phyloP scores from a whole-genome alignment of 1,140 invertebrate species.

The Streblospio benedicti region DNA sequence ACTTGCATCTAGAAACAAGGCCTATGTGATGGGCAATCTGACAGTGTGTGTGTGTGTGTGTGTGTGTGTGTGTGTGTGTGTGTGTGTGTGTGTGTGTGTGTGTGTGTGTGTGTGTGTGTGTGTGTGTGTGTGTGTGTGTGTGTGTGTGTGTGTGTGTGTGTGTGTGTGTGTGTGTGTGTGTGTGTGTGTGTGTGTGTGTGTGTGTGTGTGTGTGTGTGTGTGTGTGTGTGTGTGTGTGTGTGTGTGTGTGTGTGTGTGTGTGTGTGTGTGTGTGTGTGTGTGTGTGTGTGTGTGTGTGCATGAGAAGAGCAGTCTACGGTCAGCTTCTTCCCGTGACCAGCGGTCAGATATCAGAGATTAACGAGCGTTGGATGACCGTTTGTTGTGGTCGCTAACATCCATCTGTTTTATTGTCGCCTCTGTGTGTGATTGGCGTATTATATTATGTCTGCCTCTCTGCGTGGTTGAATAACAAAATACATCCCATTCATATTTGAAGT shows the following conservation, averaged over 20 bases:
- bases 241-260: constrained; percentile 4
- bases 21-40: no score
- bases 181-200: constrained; percentile 4
- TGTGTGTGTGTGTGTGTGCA: constrained; percentile 2
- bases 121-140: constrained; percentile 4
- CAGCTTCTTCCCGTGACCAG: no score
- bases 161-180: constrained; percentile 4
- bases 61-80: neutral
- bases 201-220: constrained; percentile 4
- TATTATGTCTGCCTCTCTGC: no score
- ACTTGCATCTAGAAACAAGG: no score
- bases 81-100: constrained; percentile 4
- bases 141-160: constrained; percentile 4
- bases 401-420: no score
- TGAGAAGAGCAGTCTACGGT: no score
- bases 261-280: constrained; percentile 4
- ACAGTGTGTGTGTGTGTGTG: constrained; percentile 1
- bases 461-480: no score
- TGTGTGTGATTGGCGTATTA: no score
- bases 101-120: constrained; percentile 4
- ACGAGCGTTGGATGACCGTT: no score
- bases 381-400: no score
- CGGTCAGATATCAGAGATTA: no score
- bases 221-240: constrained; percentile 4
- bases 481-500: no score